These are phyloP conservation scores for Numida meleagris DNA, from an alignment of 2,113 vertebrate genomes.

Conservation along the genomic window DNA sequence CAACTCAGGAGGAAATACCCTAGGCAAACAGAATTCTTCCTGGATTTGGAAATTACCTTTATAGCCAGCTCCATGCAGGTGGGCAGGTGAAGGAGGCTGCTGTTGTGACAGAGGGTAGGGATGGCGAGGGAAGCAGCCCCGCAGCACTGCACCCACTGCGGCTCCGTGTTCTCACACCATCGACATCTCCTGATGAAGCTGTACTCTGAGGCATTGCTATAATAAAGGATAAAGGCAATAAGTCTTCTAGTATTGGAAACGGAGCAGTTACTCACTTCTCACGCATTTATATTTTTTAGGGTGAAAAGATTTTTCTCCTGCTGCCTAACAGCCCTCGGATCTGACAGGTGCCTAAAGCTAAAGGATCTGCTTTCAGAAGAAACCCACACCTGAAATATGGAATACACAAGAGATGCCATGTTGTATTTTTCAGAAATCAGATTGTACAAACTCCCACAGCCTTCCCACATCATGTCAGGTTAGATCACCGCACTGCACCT, in stretches of 20 bases:
- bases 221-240: background rate
- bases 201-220: background rate
- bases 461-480: background rate
- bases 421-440: background rate
- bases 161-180: background rate
- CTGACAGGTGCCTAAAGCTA: background rate
- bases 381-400: background rate
- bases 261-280: background rate
- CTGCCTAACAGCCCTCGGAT: background rate
- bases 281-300: accelerated
- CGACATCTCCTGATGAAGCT: background rate
- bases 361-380: background rate
- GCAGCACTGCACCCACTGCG: background rate
- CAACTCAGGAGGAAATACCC: background rate
- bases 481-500: background rate
- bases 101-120: accelerated
- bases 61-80: background rate
- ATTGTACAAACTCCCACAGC: background rate
- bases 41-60: background rate
- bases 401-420: background rate
- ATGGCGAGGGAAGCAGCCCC: accelerated
- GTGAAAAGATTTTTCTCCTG: background rate
- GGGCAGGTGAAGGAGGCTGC: background rate
- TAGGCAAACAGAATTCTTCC: background rate
- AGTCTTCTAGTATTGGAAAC: background rate